Percentiles rank a stretch among this genome's conserved stretches.
Evolutionary conservation across 1,140 invertebrate genomes (phyloP).

Genomic region (Lasioglossum albipes): DNA sequence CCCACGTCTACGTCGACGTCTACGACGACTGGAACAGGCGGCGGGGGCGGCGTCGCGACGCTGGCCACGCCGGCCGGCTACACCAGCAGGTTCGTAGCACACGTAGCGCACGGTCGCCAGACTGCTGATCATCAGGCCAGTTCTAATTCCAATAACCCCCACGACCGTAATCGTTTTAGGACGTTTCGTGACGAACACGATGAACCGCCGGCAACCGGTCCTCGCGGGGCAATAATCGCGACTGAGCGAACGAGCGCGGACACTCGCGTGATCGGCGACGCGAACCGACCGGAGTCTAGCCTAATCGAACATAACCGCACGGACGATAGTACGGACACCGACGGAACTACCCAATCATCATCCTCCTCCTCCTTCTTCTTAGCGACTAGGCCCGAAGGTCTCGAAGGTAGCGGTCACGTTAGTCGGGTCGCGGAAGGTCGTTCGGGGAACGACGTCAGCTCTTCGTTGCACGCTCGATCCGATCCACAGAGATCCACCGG

Average conservation of each 20-base stretch:
- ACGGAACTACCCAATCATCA: constrained; percentile 57
- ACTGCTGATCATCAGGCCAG: constrained; percentile 67
- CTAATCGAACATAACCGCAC: constrained; percentile 35
- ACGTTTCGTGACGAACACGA: constrained; percentile 62
- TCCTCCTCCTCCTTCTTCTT: constrained; percentile 57
- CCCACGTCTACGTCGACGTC: constrained; percentile 59
- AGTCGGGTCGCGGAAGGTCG: constrained; percentile 50
- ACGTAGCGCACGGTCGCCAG: constrained; percentile 68
- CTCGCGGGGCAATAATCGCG: constrained; percentile 52
- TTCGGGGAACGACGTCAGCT: constrained; percentile 54
- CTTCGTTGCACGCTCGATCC: constrained; percentile 24
- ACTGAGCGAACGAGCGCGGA: constrained; percentile 49
- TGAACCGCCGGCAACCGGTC: constrained; percentile 45
- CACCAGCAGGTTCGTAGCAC: constrained; percentile 80
- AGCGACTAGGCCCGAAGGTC: constrained; percentile 46
- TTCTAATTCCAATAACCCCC: constrained; percentile 77
- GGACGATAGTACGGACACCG: constrained; percentile 61
- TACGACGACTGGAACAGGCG: constrained; percentile 57
- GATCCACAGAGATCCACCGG: not conserved
- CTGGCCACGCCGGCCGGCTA: constrained; percentile 74
- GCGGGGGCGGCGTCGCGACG: constrained; percentile 48
- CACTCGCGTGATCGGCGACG: constrained; percentile 35
- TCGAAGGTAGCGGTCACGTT: constrained; percentile 48
- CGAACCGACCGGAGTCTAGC: constrained; percentile 43
- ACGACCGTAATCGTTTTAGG: constrained; percentile 77